Base-by-base conservation (phyloP, 2,113 vertebrate species). In the Drymodes brunneopygia region DNA sequence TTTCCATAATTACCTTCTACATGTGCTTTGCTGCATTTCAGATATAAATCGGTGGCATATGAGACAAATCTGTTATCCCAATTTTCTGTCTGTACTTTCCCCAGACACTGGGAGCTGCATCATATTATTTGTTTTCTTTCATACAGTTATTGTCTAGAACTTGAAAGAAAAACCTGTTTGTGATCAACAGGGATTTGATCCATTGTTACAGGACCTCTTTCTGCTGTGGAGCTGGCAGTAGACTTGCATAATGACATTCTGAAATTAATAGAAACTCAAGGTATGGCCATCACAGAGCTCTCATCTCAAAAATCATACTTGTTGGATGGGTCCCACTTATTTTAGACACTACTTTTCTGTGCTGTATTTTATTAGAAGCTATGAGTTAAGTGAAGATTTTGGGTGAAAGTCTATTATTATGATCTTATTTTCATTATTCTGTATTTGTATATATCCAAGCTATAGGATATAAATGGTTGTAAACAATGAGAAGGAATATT, bases 231-330 rank as follows among this genome's bases (percentile, higher is more conserved):
- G 3, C 7, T 77, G 45, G 15, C n/a, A 81, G 45, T 10, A 62
- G 14, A 88, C 6, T 17, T 42, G 48, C 12, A 64, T 66, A 33
- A 36, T 38, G 75, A 27, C 1, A 2, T 91, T 80, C 54, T 75
- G 84, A 75, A 91, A 75, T 47, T 24, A 51, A 38, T 38, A 82
- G 16, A 79, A 86, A 19, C 7, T 48, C 24, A 51, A 25, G 11
- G 5, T 38, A 25, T 64, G 12, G 7, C 13, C 29, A 38, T 47
- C 35, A 71, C 5, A 86, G 17, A 61, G 12, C 3, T 66, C 38
- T 47, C 1, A 1, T 11, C 14, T 69, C 48, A 51, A 29, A 62
- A 62, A 67, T 50, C 0, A 0, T 73, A n/a, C 15, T 15, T 42
- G 9, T 42, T 51, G 42, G 28, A 75, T 35, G 8, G 2, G 45